Evolutionary conservation across 2,888 invertebrate genomes (phyloP), one percentile per base, ranked within the genome.

Genomic region (Callyntrura guangdongensis): DNA sequence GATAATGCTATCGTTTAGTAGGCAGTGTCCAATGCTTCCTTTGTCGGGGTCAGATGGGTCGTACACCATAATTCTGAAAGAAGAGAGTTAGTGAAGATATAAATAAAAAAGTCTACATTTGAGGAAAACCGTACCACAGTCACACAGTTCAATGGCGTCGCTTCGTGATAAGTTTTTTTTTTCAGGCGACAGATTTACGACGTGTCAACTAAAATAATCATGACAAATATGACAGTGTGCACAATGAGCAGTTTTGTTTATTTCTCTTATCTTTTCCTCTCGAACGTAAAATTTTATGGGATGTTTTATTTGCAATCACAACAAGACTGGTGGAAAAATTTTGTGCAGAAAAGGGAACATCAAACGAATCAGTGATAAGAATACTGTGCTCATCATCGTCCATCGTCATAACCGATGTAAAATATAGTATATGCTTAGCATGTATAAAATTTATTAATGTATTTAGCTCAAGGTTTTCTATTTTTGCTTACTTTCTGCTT

Each of bases 21-120:
- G 53, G 61, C 88, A 92, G 69, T 91, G 91, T 53, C 86, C 91
- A 53, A 93, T 91, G 69, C 83, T 92, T 81, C 93, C 93, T 92
- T 97, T 97, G 95, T 98, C 98, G 0, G 98, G 97, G 94, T 98
- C 98, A n/a, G 97, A 96, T 1, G 97, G 98, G 45, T 97, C 97
- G 95, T 97, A 98, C 91, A 98, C 96, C 84, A 98, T 96, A 85
- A 98, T 96, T 94, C 97, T 95, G 94, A 4, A 94, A 93, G 77
- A 90, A 11, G 45, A 47, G 74, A 81, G 81, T 36, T 2, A 11
- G 17, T n/a, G 20, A 49, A 81, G 20, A 22, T 22, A 14, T 6
- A 83, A 64, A 49, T 36, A 36, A 81, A 45, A 8, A 27, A 2
- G 22, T 8, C 56, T 53, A 81, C 25, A 27, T 81, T 56, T 17